phyloP scores from a whole-genome alignment of 2,888 invertebrate genomes.

The Diarsia mendica region DNA sequence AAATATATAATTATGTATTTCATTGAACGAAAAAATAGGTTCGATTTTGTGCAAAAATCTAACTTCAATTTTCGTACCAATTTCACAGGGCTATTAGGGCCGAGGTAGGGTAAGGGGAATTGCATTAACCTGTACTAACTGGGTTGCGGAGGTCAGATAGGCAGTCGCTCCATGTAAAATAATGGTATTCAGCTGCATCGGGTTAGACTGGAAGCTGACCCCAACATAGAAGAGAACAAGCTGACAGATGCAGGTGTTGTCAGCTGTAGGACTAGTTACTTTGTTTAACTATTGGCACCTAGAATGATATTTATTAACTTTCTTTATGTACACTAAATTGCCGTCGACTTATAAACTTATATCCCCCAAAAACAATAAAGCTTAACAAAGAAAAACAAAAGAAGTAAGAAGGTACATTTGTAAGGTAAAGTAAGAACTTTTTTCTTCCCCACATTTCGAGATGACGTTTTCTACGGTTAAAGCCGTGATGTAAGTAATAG shows the following conservation, averaged over 20 bases:
- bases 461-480: conserved; percentile 54
- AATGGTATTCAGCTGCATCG: no score
- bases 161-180: no score
- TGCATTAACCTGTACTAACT: background rate
- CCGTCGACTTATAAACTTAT: background rate
- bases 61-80: background rate
- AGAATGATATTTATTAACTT: background rate
- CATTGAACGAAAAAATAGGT: background rate
- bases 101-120: background rate
- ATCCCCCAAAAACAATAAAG: conserved; percentile 3
- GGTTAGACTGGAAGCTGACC: no score
- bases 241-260: no score
- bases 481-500: conserved; percentile 62
- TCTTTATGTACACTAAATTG: background rate
- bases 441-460: conserved; percentile 3
- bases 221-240: no score
- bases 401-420: background rate
- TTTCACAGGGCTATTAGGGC: background rate
- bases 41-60: background rate
- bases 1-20: no score
- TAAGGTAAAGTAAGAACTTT: background rate
- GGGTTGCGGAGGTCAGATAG: background rate
- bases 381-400: conserved; percentile 2
- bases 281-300: no score
- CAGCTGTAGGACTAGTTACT: background rate